Evolutionary conservation across 1,140 invertebrate species (phyloP), one percentile per base, ranked within the genome.

Genomic region (Euschistus heros): DNA sequence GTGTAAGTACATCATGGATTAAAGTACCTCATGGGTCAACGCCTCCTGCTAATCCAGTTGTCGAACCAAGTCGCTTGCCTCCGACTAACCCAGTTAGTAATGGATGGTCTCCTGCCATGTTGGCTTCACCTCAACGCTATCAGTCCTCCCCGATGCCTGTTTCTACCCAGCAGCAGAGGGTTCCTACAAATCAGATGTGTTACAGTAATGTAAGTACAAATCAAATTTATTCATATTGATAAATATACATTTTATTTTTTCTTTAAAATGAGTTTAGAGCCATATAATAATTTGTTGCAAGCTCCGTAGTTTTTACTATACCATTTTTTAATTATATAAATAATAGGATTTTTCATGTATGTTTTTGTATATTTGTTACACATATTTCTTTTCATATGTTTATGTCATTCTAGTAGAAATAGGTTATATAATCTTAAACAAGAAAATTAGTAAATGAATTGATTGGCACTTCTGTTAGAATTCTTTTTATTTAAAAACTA

Each of bases 21-120:
- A 70, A 70, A 60, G 68, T 64, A 22, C 71, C 71, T 17, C 70
- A 68, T 22, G 22, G 57, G 10, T 18, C 68, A 6, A 61, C 67
- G 5, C 64, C 66, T 3, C 63, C 68, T 24, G 42, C 67, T 20
- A 17, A 67, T 22, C 65, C 62, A 20, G 33, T 67, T 18, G 37
- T 69, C 6, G 26, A 60, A 14, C 50, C 65, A 10, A 64, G 55
- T 18, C 47, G 47, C 1, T 10, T 50, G n/a, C 14, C 20, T 7
- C 24, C 15, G 2, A 20, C 27, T 2, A 66, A 42, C 13, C 24
- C 26, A 42, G 24, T 52, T 15, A 71, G 73, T 14, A 78, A 75
- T 65, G 74, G 75, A 15, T 79, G 77, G 77, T 44, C 54, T 52
- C 73, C 46, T 42, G 47, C 50, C n/a, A 52, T 64, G 27, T 13